Percentiles rank a stretch among this genome's conserved stretches.
Evolutionary conservation across 53 echinoderm and acorn worm genomes (phyloP).

Genomic region (Apostichopus leukothele): DNA sequence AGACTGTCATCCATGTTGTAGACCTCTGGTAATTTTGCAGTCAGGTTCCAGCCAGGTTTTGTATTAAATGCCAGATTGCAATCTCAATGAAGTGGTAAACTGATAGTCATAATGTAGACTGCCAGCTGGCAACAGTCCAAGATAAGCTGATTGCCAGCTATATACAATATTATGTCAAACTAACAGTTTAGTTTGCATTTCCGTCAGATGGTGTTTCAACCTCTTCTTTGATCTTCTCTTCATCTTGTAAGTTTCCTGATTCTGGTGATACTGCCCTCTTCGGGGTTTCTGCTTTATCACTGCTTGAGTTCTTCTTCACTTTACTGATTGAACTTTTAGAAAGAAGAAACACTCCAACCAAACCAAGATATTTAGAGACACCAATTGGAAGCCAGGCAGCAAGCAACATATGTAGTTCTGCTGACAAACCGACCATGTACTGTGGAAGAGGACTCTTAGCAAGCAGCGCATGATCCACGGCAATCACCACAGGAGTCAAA

Average conservation of each 20-base stretch:
- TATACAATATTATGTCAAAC: neutral
- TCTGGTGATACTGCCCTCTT: neutral
- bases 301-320: neutral
- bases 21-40: too few relatives aligned
- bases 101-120: too few relatives aligned
- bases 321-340: neutral
- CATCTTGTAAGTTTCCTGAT: neutral
- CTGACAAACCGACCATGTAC: constrained; percentile 63
- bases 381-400: constrained; percentile 40
- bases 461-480: constrained; percentile 82
- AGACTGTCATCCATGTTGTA: too few relatives aligned
- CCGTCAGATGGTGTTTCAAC: neutral
- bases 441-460: constrained; percentile 74
- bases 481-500: constrained; percentile 10
- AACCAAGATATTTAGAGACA: constrained; percentile 34
- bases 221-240: neutral
- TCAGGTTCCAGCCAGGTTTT: too few relatives aligned
- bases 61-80: too few relatives aligned
- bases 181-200: neutral
- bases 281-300: neutral
- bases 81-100: too few relatives aligned
- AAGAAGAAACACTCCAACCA: neutral
- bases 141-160: too few relatives aligned
- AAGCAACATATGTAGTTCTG: constrained; percentile 11
- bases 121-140: too few relatives aligned